phyloP scores from a whole-genome alignment of 2,888 invertebrate species.

The Parnassius apollo region DNA sequence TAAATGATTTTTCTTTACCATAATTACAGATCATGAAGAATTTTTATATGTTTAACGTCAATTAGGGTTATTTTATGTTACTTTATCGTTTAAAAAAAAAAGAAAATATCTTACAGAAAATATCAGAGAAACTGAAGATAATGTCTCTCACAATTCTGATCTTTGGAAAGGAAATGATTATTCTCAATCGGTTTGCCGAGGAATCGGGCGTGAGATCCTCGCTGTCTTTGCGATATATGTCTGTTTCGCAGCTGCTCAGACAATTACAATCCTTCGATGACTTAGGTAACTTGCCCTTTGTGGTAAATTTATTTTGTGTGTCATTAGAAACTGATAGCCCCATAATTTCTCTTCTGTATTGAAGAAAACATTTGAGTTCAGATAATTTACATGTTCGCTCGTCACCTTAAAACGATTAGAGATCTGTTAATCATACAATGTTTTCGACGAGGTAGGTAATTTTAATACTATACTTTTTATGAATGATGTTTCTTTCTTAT shows the following conservation, averaged over 20 bases:
- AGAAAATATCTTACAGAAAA: constrained; percentile 80
- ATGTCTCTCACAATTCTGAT: constrained; percentile 84
- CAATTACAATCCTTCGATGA: constrained; percentile 61
- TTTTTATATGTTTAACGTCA: background rate
- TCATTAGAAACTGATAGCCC: constrained; percentile 48
- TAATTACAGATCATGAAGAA: too few species aligned
- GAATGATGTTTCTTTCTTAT: background rate
- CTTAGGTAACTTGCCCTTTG: constrained; percentile 45
- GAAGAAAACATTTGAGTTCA: constrained; percentile 57
- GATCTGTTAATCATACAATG: background rate
- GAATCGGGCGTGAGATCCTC: constrained; percentile 46
- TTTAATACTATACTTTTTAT: background rate
- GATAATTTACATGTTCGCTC: constrained; percentile 61
- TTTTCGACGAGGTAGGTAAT: background rate
- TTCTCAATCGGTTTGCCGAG: constrained; percentile 48
- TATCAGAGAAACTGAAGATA: constrained; percentile 86
- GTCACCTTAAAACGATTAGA: background rate
- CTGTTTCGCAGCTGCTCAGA: constrained; percentile 59
- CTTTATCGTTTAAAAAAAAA: background rate
- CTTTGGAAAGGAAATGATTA: constrained; percentile 84
- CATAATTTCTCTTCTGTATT: constrained; percentile 57
- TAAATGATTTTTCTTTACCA: too few species aligned
- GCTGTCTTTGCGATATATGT: constrained; percentile 56
- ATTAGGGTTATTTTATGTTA: background rate
- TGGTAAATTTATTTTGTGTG: constrained; percentile 41